phyloP scores from a whole-genome alignment of 2,888 invertebrate species.

The Bibio marci region DNA sequence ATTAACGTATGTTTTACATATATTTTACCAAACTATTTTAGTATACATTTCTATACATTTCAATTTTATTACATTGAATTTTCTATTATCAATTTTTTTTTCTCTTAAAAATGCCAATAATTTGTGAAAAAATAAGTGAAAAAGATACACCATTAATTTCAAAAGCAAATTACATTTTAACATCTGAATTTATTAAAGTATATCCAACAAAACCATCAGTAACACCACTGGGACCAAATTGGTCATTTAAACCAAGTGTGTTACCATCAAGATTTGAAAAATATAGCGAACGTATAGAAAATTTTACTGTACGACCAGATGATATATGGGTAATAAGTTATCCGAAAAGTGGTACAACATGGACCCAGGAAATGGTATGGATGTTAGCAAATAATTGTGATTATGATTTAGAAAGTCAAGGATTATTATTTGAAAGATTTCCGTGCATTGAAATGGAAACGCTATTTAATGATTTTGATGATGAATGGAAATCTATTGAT shows the following conservation, averaged over 20 bases:
- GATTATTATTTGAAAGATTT: conserved; percentile 20
- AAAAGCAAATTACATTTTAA: too few relatives aligned
- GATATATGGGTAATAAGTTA: conserved; percentile 26
- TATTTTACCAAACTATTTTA: too few relatives aligned
- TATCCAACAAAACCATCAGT: not conserved
- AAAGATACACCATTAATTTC: too few relatives aligned
- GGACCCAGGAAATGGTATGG: conserved; percentile 27
- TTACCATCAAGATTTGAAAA: not conserved
- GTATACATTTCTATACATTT: too few relatives aligned
- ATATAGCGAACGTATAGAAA: conserved; percentile 11
- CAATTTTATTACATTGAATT: too few relatives aligned
- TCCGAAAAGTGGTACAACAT: conserved; percentile 26
- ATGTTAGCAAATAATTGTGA: conserved; percentile 22
- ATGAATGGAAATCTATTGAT: too few relatives aligned
- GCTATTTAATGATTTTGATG: not conserved
- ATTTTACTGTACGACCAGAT: conserved; percentile 21
- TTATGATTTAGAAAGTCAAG: conserved; percentile 18
- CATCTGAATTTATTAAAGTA: not conserved
- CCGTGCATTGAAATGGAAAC: conserved; percentile 22
- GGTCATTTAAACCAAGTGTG: not conserved
- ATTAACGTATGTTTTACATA: too few relatives aligned
- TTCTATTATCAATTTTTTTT: too few relatives aligned
- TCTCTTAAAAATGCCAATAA: too few relatives aligned
- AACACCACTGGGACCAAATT: conserved; percentile 1
- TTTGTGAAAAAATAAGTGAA: too few relatives aligned